Conservation (phyloP, 2,888 invertebrate species). For the Ephialtes manifestator region DNA sequence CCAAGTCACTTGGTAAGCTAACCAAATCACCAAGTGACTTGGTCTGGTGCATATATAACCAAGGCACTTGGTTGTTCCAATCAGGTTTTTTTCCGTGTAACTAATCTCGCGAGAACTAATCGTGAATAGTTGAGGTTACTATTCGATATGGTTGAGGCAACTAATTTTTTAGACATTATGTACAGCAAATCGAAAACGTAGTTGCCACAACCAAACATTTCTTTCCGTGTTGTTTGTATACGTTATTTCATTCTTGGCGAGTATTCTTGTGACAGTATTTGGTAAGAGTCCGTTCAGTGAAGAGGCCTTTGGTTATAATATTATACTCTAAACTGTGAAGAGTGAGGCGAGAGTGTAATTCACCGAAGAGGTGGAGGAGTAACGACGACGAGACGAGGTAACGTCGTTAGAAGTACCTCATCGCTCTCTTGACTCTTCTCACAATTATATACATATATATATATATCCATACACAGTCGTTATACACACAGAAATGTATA, state of each 20-base stretch:
- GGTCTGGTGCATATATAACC: too few species aligned
- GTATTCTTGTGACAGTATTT: background rate
- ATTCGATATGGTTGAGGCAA: too few species aligned
- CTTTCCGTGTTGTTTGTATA: too few species aligned
- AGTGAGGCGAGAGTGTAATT: conserved; percentile 20
- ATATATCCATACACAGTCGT: background rate
- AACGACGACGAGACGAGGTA: conserved; percentile 12
- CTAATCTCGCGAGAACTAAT: too few species aligned
- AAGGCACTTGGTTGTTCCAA: too few species aligned
- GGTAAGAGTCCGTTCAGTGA: background rate
- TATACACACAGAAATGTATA: background rate
- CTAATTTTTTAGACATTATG: too few species aligned
- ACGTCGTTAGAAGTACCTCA: conserved; percentile 36
- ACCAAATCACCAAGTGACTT: too few species aligned
- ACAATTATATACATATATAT: background rate
- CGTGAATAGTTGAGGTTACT: too few species aligned
- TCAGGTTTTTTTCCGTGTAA: too few species aligned
- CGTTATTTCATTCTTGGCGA: conserved; percentile 23
- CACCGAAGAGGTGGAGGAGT: conserved; percentile 10
- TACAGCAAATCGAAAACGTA: too few species aligned
- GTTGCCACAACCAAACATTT: too few species aligned
- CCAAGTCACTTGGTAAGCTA: too few species aligned
- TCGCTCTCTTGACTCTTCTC: conserved; percentile 21
- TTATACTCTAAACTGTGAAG: conserved; percentile 28
- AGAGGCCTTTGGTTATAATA: conserved; percentile 13